Percentiles rank a stretch among this genome's conserved stretches.
Conservation (phyloP, 2,797 vertebrate genomes). For the Pristis pectinata region DNA sequence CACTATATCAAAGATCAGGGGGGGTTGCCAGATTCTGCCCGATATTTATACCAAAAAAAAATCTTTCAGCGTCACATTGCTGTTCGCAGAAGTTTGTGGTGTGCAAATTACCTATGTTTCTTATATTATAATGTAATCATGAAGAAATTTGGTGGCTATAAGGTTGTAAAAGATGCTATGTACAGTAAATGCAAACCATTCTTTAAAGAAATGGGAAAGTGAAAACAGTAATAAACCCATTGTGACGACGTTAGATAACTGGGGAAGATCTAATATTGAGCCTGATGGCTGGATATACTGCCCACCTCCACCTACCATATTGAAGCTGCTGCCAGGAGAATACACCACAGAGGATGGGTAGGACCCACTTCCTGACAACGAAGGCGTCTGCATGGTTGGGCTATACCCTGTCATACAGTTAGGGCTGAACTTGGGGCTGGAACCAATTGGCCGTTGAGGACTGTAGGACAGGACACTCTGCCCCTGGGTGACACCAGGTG, state of each 20-base stretch:
- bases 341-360: conserved; percentile 59
- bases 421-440: conserved; percentile 79
- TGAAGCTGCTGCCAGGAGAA: conserved; percentile 53
- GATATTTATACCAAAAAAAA: not conserved
- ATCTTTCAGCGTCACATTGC: not conserved
- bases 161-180: no score
- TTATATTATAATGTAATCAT: not conserved
- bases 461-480: conserved; percentile 91
- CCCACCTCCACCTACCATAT: conserved; percentile 55
- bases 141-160: not conserved
- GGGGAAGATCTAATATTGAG: not conserved
- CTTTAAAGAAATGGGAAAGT: not conserved
- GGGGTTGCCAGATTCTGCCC: not conserved
- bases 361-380: conserved; percentile 58
- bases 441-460: conserved; percentile 70
- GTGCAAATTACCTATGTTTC: not conserved
- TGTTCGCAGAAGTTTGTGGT: no score
- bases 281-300: not conserved
- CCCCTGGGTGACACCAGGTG: conserved; percentile 73
- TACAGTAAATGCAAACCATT: not conserved
- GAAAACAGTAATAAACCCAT: not conserved
- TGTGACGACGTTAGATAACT: not conserved
- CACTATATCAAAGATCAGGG: not conserved
- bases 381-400: conserved; percentile 66
- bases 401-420: conserved; percentile 74